Conservation (phyloP, 2,888 invertebrate species). For the Rhopalosiphum nymphaeae region DNA sequence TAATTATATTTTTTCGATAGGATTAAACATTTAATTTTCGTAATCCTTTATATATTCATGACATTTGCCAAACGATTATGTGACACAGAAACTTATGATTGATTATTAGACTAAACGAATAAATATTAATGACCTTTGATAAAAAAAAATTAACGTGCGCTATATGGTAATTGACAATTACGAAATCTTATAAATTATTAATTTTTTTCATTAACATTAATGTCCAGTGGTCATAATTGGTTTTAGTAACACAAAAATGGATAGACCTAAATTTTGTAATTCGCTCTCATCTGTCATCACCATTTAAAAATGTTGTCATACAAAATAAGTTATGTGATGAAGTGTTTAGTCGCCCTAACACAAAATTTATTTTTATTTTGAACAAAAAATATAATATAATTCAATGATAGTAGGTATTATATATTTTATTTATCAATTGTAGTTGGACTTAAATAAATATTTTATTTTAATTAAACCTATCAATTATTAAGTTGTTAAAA, state of each 20-base stretch:
- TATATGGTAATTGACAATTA: neutral
- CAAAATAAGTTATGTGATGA: neutral
- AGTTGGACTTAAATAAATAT: neutral
- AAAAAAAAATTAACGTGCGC: neutral
- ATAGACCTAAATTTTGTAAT: neutral
- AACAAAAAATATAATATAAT: neutral
- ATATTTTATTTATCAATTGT: neutral
- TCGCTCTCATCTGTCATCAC: neutral
- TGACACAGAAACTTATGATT: neutral
- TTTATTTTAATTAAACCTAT: neutral
- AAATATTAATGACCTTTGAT: neutral
- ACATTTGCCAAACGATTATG: neutral
- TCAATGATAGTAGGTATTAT: neutral
- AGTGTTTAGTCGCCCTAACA: neutral
- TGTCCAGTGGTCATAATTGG: neutral
- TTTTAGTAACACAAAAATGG: neutral
- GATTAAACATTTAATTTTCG: neutral
- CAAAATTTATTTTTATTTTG: neutral
- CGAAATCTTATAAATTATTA: constrained; percentile 2
- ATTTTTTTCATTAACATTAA: constrained; percentile 5
- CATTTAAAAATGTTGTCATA: neutral
- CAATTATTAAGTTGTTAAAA: neutral
- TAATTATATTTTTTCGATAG: neutral
- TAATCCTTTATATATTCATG: constrained; percentile 8
- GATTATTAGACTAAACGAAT: neutral